phyloP scores from a whole-genome alignment of 2,888 invertebrate species.

The Napeogenes sylphis region DNA sequence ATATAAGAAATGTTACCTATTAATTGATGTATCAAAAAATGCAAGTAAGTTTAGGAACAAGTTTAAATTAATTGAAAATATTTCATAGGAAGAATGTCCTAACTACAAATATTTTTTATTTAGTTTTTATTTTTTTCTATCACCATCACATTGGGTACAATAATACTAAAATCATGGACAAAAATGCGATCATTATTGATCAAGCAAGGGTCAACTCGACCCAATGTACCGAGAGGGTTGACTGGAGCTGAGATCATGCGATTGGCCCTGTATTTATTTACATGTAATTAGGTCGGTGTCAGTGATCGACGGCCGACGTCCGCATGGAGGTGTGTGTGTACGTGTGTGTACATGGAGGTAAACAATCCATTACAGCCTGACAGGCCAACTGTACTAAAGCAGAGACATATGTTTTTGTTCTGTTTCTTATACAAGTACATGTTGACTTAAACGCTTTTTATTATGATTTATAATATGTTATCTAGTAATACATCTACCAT shows the following conservation, averaged over 20 bases:
- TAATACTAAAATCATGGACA: conserved; percentile 22
- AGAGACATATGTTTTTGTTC: conserved; percentile 16
- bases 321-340: conserved; percentile 37
- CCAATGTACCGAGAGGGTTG: conserved; percentile 38
- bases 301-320: conserved; percentile 65
- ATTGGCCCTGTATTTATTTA: conserved; percentile 62
- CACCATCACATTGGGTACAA: too few species aligned
- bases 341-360: conserved; percentile 37
- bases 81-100: too few species aligned
- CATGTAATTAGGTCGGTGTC: conserved; percentile 71
- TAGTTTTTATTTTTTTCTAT: too few species aligned
- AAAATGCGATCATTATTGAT: conserved; percentile 23
- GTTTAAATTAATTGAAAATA: too few species aligned
- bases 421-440: conserved; percentile 5
- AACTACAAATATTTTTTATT: too few species aligned
- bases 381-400: conserved; percentile 40
- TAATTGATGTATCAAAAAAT: too few species aligned
- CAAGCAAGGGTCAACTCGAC: conserved; percentile 21
- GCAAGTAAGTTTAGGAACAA: too few species aligned
- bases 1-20: too few species aligned
- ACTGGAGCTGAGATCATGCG: conserved; percentile 43
- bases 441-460: background rate
- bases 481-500: background rate
- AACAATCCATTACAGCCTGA: conserved; percentile 70
- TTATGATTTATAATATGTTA: background rate